Conservation (phyloP, 2,888 invertebrate species). For the Strigamia crassipes region DNA sequence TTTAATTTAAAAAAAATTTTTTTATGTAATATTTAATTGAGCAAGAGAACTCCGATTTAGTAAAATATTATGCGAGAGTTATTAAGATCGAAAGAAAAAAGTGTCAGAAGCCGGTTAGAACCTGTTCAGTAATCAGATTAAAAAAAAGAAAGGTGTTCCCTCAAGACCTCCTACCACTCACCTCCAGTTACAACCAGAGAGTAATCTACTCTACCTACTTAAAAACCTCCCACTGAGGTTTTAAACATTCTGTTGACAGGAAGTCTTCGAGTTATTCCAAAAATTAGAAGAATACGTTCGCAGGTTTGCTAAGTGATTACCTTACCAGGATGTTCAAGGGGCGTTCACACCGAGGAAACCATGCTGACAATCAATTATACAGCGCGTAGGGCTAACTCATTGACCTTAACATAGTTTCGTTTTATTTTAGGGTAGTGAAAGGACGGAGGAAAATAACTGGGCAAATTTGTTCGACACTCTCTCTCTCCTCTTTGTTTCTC, state of each 20-base stretch:
- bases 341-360: background rate
- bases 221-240: background rate
- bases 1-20: background rate
- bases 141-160: background rate
- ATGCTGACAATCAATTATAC: background rate
- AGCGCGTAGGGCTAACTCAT: background rate
- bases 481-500: background rate
- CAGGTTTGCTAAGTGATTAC: background rate
- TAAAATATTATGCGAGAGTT: background rate
- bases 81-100: background rate
- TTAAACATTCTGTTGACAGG: background rate
- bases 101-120: conserved; percentile 8
- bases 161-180: background rate
- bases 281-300: background rate
- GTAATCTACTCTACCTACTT: background rate
- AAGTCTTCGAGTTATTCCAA: background rate
- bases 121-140: conserved; percentile 7
- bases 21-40: background rate
- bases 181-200: conserved; percentile 6
- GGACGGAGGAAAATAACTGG: background rate
- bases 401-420: background rate
- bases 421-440: background rate
- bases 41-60: background rate
- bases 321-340: background rate
- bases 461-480: background rate